These are phyloP conservation scores for Orgyia antiqua DNA, from an alignment of 2,888 invertebrate species.

Conservation along the genomic window DNA sequence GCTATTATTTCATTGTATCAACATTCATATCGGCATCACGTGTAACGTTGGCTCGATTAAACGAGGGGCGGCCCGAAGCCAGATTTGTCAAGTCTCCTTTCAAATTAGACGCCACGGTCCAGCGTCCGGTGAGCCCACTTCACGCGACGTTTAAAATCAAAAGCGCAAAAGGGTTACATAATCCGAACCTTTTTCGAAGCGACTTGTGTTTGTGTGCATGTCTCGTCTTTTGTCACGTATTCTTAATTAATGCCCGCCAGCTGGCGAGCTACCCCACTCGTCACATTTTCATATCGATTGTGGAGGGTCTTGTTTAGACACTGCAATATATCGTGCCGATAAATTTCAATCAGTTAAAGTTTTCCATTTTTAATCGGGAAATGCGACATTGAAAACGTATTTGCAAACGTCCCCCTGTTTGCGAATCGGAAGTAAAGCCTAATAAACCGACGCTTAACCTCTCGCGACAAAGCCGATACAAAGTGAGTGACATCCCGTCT, in stretches of 20 bases:
- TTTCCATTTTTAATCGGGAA: conserved; percentile 39
- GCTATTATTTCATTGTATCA: conserved; percentile 72
- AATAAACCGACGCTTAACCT: conserved; percentile 77
- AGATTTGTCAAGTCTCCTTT: conserved; percentile 73
- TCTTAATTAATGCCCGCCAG: conserved; percentile 75
- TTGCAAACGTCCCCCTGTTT: conserved; percentile 60
- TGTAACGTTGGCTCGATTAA: conserved; percentile 64
- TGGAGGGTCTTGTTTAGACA: conserved; percentile 45
- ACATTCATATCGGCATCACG: conserved; percentile 70
- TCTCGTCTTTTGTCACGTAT: conserved; percentile 79
- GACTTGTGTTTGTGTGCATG: conserved; percentile 70
- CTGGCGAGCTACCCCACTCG: conserved; percentile 63
- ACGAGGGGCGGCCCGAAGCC: conserved; percentile 70
- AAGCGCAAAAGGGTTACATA: conserved; percentile 76
- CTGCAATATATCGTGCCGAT: conserved; percentile 39
- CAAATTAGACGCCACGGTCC: conserved; percentile 59
- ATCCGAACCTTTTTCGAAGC: conserved; percentile 73
- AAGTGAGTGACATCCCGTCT: conserved; percentile 75
- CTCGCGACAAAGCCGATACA: conserved; percentile 75
- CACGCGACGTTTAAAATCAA: conserved; percentile 74
- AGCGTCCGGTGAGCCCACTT: conserved; percentile 60
- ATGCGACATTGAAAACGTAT: conserved; percentile 50
- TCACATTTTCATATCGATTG: conserved; percentile 71
- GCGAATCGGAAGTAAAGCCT: conserved; percentile 69
- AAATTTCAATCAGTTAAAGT: conserved; percentile 41